phyloP scores from a whole-genome alignment of 2,797 vertebrate species.

The Melopsittacus undulatus region DNA sequence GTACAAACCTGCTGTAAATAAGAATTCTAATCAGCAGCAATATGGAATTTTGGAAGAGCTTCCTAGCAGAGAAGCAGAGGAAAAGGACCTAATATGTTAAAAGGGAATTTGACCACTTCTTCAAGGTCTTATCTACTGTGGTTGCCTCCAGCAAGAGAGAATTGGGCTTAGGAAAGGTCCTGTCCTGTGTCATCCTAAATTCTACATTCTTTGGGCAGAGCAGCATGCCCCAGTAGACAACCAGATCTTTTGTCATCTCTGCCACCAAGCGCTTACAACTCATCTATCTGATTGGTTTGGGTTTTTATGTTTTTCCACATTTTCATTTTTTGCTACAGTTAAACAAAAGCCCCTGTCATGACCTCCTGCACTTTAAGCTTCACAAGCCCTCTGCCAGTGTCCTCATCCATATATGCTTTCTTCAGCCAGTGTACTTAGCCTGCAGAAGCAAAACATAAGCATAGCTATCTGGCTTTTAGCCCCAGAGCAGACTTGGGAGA shows the following conservation, averaged over 20 bases:
- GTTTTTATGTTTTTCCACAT: not conserved
- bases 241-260: not conserved
- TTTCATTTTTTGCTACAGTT: not conserved
- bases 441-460: not conserved
- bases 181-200: not conserved
- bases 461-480: not conserved
- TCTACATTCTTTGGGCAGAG: not conserved
- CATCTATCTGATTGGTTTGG: fast-evolving
- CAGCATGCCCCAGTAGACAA: not conserved
- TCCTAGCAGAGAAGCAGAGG: not conserved
- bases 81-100: not conserved
- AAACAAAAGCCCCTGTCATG: not conserved
- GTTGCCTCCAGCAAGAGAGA: not conserved
- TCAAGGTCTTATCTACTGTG: not conserved
- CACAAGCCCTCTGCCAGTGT: not conserved
- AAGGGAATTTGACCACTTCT: not conserved
- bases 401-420: not conserved
- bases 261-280: not conserved
- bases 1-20: not conserved
- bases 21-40: not conserved
- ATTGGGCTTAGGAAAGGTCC: not conserved
- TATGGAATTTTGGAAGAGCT: not conserved
- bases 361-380: not conserved
- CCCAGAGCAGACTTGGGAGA: not conserved
- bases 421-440: not conserved